Evolutionary conservation across 2,113 vertebrate species (phyloP), one percentile per base, ranked within the genome.

Genomic region (Istiophorus platypterus): DNA sequence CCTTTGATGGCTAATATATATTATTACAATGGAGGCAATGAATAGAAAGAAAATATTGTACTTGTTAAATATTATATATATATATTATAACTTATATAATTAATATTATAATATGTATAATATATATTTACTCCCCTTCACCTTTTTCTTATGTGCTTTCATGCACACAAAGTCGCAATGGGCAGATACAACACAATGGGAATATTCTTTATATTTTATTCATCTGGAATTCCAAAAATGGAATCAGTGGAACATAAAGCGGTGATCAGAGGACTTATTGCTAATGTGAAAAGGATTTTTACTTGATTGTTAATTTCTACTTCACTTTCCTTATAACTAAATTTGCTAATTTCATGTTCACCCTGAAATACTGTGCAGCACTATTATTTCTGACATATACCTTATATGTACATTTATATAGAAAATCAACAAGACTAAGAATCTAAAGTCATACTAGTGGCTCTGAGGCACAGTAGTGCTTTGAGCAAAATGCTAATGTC

Each of bases 1-100:
- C 64, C 58, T 78, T 65, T 74, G 61, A 66, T 52, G 31, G 64
- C 39, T 41, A 26, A 45, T 57, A 29, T 45, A 49, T 37, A 69
- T 27, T 18, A 41, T 52, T 24, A 11, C 26, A 77, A 52, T 29
- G 61, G 9, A 41, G 41, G 6, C 31, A 34, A 34, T 34, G 31
- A 34, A 34, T 3, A 34, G 24, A 72, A 72, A 42, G n/a, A 26
- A n/a, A 11, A 12, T 56, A 56, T 1, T 4, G n/a, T 24, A 5
- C 11, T 56, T 56, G 52, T 56, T 56, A 34, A 34, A 54, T 54
- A 24, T 20, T 14, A 8, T 26, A 26, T 5, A 56, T 13, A 24
- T 11, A 24, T 26, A 56, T 12, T 56, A 12, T 24, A 24, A 24
- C 52, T 26, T 13, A 24, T 51, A 12, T 11, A 56, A 12, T n/a